Base-by-base conservation (phyloP, 2,797 vertebrate genomes). In the Tinamus major region DNA sequence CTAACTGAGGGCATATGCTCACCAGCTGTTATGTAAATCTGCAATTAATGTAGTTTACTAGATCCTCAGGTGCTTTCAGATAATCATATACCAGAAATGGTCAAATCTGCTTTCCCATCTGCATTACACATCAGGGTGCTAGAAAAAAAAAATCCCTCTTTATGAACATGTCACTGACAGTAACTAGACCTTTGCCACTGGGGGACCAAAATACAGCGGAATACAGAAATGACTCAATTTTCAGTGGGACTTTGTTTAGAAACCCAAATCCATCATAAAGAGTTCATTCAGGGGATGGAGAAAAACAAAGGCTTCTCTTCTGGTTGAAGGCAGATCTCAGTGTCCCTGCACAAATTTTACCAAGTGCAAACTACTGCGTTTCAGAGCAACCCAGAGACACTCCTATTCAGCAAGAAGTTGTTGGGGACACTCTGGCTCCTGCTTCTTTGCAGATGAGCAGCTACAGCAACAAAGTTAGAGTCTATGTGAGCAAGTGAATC, bases 31-130 rank as follows among this genome's bases (percentile, higher is more conserved):
- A 53, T 41, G 61, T 53, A 95, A 95, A 92, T 86, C 87, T 74
- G 92, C 94, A 93, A 84, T 93, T 96, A 94, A 92, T 95, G 95
- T 72, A 94, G 85, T 87, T 95, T 92, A 75, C 62, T 17, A 74
- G 44, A 93, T 90, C 91, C 83, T 95, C 93, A 96, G 94, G 94
- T 96, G 85, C 87, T 79, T 91, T 88, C 75, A 78, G 74, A 92
- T 51, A 85, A 94, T 37, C 41, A 31, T 35, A 83, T 62, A 93
- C 48, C 75, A 93, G 58, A 77, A 90, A 86, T 6, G 29, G 79
- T 82, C 77, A 77, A 82, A 91, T 86, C 82, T 95, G 79, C 87
- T 82, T 81, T 79, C 91, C 89, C 91, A 92, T 70, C 70, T 74
- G 95, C 37, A 84, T 88, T 88, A 79, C 46, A 90, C 46, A 90